phyloP scores from a whole-genome alignment of 2,797 vertebrate species.

The Remorina albescens region DNA sequence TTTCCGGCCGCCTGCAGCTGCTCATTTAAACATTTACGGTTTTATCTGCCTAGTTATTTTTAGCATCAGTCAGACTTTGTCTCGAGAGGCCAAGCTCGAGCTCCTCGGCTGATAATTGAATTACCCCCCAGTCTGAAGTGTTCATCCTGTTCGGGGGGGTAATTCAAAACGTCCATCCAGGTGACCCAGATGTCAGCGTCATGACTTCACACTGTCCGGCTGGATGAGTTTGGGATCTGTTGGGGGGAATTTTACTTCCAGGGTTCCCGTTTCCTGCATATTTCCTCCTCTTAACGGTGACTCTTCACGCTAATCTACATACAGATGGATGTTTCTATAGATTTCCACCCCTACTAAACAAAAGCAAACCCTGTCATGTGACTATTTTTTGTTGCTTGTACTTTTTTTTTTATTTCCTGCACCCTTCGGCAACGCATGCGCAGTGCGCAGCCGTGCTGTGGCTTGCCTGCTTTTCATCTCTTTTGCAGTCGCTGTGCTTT shows the following conservation, averaged over 20 bases:
- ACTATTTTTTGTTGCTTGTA: conserved; percentile 59
- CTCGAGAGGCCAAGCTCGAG: conserved; percentile 13
- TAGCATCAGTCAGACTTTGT: conserved; percentile 18
- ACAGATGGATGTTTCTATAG: conserved; percentile 49
- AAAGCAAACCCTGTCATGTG: conserved; percentile 73
- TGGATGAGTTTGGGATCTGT: background rate
- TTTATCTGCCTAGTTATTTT: conserved; percentile 3
- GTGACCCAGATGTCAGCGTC: background rate
- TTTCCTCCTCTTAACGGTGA: background rate
- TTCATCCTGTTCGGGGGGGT: too few species aligned
- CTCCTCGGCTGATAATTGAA: background rate
- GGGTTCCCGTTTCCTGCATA: background rate
- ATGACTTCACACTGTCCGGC: background rate
- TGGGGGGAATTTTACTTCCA: too few species aligned
- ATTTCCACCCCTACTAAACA: conserved; percentile 58
- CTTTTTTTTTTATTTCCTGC: conserved; percentile 6
- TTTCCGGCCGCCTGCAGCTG: background rate
- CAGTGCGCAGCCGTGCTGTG: conserved; percentile 26
- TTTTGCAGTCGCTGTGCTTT: conserved; percentile 33
- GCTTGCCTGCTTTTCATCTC: conserved; percentile 44
- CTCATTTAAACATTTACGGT: background rate
- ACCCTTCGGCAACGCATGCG: conserved; percentile 72
- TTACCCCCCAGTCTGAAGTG: background rate
- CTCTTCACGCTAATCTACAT: background rate
- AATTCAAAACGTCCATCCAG: background rate